phyloP scores from a whole-genome alignment of 2,113 vertebrate species.

The Noturus placidus region DNA sequence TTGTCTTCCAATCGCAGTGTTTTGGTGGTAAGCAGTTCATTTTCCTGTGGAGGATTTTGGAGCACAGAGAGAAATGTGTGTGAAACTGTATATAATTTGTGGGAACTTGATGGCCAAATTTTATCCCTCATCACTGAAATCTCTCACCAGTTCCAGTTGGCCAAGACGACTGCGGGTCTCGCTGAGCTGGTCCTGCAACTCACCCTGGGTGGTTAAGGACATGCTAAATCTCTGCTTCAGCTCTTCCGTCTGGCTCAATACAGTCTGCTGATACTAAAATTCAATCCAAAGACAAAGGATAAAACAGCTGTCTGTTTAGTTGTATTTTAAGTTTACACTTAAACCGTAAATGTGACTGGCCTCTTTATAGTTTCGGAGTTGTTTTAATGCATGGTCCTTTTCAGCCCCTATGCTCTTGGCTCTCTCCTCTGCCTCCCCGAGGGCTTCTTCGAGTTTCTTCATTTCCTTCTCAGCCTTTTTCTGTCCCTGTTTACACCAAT shows the following conservation, averaged over 20 bases:
- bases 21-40: constrained; percentile 68
- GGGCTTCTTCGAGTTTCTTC: constrained; percentile 57
- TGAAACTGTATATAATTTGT: neutral
- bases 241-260: constrained; percentile 62
- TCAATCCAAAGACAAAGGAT: neutral
- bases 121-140: neutral
- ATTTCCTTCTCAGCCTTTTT: constrained; percentile 58
- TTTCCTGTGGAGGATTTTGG: constrained; percentile 65
- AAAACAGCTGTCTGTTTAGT: neutral
- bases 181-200: constrained; percentile 65
- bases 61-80: neutral
- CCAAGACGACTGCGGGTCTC: constrained; percentile 66
- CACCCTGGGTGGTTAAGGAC: constrained; percentile 49
- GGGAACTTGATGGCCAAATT: neutral
- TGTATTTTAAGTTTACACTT: neutral
- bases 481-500: constrained; percentile 49
- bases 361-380: constrained; percentile 59
- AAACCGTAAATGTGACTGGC: constrained; percentile 32
- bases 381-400: constrained; percentile 56
- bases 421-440: constrained; percentile 61
- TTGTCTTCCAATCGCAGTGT: constrained; percentile 65
- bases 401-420: constrained; percentile 61
- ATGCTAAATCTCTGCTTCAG: constrained; percentile 58
- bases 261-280: constrained; percentile 58
- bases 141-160: constrained; percentile 67